phyloP scores from a whole-genome alignment of 2,797 vertebrate species.

The Acipenser ruthenus region DNA sequence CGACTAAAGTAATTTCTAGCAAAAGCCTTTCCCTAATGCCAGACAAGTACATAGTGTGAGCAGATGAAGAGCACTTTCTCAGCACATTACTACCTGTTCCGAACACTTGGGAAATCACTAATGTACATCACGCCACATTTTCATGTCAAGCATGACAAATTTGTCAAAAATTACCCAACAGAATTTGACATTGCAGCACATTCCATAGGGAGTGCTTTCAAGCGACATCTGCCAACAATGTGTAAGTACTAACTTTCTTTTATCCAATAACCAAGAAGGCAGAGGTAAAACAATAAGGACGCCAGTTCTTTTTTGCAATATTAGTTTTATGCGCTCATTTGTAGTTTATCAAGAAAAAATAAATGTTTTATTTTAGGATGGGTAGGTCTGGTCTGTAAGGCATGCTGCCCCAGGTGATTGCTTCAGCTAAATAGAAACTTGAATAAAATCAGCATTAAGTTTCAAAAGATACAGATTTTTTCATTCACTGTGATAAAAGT shows the following conservation, averaged over 20 bases:
- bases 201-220: slow-evolving; percentile 67
- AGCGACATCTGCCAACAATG: slow-evolving; percentile 66
- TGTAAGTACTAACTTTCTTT: slow-evolving; percentile 68
- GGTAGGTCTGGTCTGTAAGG: too few relatives aligned
- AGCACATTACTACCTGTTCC: slow-evolving; percentile 80
- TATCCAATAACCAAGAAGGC: slow-evolving; percentile 68
- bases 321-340: slow-evolving; percentile 44
- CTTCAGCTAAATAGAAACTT: too few relatives aligned
- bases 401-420: too few relatives aligned
- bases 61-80: slow-evolving; percentile 82
- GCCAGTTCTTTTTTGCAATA: slow-evolving; percentile 56
- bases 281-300: slow-evolving; percentile 63
- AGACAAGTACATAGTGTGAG: slow-evolving; percentile 70
- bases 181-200: slow-evolving; percentile 75
- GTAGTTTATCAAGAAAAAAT: neutral
- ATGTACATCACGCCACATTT: slow-evolving; percentile 79
- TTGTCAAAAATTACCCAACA: slow-evolving; percentile 82
- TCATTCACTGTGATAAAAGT: slow-evolving; percentile 25
- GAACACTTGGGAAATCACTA: slow-evolving; percentile 78
- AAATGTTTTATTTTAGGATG: too few relatives aligned
- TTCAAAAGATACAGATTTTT: too few relatives aligned
- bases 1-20: slow-evolving; percentile 87
- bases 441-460: too few relatives aligned
- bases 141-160: slow-evolving; percentile 80
- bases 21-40: slow-evolving; percentile 66